These are phyloP conservation scores for Phenganax stokvisi DNA, from an alignment of 92 coral and sea anemone species.

Conservation along the genomic window DNA sequence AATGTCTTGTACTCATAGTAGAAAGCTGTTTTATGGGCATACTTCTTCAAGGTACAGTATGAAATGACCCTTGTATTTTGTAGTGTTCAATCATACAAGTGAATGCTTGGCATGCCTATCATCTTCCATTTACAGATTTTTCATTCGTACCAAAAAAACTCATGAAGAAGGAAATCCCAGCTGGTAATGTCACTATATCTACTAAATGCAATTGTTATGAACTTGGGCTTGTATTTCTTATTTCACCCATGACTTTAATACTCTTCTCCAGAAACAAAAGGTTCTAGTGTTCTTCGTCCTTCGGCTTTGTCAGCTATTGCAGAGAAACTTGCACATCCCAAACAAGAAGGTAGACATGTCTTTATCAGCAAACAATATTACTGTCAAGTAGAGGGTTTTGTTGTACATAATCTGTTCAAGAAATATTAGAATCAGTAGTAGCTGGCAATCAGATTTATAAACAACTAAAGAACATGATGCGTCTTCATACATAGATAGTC, in stretches of 20 bases:
- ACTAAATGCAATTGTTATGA: no score
- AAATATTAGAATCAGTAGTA: no score
- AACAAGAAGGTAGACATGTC: constrained; percentile 25
- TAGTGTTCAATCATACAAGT: neutral
- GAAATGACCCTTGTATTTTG: no score
- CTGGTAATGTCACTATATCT: neutral
- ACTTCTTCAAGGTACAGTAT: neutral
- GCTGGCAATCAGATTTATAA: no score
- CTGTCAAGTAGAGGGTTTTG: no score
- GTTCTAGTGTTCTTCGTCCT: constrained; percentile 35
- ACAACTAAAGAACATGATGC: neutral
- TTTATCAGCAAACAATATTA: neutral
- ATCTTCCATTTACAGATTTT: constrained; percentile 11
- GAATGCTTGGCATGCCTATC: neutral
- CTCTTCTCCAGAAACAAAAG: neutral
- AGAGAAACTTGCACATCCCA: constrained; percentile 30
- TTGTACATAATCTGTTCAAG: no score
- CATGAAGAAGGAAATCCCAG: constrained; percentile 22
- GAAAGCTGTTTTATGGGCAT: neutral
- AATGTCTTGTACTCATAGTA: neutral
- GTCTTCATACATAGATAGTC: neutral
- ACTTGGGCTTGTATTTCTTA: no score
- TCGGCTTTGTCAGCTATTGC: constrained; percentile 40
- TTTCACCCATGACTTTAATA: neutral
- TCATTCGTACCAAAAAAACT: constrained; percentile 25